These are phyloP conservation scores for Pardalotus punctatus DNA, from an alignment of 2,113 vertebrate genomes.

Conservation along the genomic window DNA sequence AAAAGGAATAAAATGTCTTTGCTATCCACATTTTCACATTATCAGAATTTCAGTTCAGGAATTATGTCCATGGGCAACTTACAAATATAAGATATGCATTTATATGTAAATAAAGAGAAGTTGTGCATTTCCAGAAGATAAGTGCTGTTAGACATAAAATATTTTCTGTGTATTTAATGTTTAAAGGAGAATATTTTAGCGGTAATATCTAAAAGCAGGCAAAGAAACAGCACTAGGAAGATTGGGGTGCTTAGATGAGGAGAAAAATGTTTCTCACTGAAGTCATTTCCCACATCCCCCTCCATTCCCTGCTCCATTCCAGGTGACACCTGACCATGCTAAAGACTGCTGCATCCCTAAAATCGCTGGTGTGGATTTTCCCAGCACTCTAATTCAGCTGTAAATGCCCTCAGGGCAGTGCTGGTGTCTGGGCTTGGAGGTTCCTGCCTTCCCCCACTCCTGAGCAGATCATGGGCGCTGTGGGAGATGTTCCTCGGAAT, in stretches of 20 bases:
- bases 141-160: not conserved
- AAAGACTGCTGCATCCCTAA: not conserved
- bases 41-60: not conserved
- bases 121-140: not conserved
- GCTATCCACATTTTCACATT: not conserved
- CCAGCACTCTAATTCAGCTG: not conserved
- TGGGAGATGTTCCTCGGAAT: not conserved
- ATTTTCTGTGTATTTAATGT: not conserved
- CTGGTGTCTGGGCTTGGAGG: accelerated
- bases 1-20: not conserved
- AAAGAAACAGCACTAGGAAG: not conserved
- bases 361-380: accelerated
- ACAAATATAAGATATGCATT: not conserved
- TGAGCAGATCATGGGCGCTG: not conserved
- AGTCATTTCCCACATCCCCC: not conserved
- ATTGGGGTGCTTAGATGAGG: not conserved
- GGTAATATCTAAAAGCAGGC: not conserved
- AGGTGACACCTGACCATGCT: accelerated
- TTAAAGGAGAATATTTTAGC: not conserved
- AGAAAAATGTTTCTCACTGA: not conserved
- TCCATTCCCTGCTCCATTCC: not conserved
- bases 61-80: too few species aligned
- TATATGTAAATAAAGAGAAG: not conserved
- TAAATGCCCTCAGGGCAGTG: not conserved
- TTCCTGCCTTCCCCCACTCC: not conserved